These are phyloP conservation scores for Pseudococcus jackbeardsleyi DNA, from an alignment of 2,888 invertebrate genomes.

Conservation along the genomic window DNA sequence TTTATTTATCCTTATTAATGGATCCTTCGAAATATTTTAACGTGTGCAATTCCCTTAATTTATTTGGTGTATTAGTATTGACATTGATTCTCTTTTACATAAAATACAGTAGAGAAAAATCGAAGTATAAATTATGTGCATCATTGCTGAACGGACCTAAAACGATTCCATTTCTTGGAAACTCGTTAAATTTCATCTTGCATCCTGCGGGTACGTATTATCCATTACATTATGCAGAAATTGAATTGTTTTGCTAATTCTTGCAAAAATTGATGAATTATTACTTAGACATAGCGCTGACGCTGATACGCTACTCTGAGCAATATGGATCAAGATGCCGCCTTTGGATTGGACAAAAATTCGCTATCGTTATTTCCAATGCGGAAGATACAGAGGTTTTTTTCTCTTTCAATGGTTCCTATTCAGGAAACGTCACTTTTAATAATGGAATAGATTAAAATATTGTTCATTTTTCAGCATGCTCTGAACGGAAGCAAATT, in stretches of 20 bases:
- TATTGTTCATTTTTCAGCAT: background rate
- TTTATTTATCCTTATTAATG: no score
- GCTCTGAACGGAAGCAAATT: background rate
- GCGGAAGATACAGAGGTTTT: background rate
- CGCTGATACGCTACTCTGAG: background rate
- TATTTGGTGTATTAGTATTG: no score
- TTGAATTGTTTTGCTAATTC: background rate
- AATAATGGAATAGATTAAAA: background rate
- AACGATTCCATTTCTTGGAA: constrained; percentile 20
- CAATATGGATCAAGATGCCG: constrained; percentile 27
- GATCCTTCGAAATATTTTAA: no score
- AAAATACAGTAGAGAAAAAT: no score
- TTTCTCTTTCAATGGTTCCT: background rate
- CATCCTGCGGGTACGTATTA: background rate
- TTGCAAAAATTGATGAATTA: background rate
- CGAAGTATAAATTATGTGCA: background rate
- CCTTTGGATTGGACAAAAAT: constrained; percentile 15
- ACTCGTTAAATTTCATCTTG: background rate
- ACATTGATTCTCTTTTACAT: no score
- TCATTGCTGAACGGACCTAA: background rate
- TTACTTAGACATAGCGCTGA: background rate
- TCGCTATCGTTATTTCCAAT: background rate
- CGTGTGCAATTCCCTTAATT: no score
- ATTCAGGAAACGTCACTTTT: background rate
- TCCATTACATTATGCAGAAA: background rate